These are phyloP conservation scores for Danio choprae DNA, from an alignment of 2,797 vertebrate species.

Conservation along the genomic window DNA sequence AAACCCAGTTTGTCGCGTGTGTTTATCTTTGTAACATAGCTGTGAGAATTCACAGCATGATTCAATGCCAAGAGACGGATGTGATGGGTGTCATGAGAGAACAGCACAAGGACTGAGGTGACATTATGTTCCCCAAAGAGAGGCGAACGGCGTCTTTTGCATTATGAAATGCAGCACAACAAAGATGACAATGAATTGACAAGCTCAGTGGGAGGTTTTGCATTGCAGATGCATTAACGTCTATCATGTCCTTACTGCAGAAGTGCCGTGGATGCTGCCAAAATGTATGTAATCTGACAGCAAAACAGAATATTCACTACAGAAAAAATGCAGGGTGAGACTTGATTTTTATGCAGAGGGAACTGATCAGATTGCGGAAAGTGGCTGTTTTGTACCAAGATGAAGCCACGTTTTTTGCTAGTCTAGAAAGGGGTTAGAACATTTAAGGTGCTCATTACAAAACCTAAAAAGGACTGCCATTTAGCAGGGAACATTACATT, in stretches of 20 bases:
- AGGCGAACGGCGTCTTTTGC: background rate
- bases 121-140: slow-evolving; percentile 1
- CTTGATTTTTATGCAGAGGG: background rate
- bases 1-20: background rate
- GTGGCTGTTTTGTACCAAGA: background rate
- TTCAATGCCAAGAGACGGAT: background rate
- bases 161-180: slow-evolving; percentile 11
- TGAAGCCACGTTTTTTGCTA: background rate
- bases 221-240: background rate
- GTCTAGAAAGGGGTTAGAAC: background rate
- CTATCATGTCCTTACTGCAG: background rate
- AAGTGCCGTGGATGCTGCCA: background rate
- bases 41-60: slow-evolving; percentile 4
- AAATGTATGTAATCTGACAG: background rate
- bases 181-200: background rate
- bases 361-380: background rate
- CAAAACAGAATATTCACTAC: background rate
- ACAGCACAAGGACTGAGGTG: background rate
- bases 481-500: too few relatives aligned
- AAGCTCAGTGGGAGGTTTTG: slow-evolving; percentile 12
- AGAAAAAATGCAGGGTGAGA: background rate
- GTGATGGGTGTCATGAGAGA: slow-evolving; percentile 5
- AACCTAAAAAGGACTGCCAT: background rate
- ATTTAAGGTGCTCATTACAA: background rate
- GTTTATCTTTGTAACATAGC: slow-evolving; percentile 8